Evolutionary conservation across 2,888 invertebrate species (phyloP).

Genomic region (Aphodius sticticus): DNA sequence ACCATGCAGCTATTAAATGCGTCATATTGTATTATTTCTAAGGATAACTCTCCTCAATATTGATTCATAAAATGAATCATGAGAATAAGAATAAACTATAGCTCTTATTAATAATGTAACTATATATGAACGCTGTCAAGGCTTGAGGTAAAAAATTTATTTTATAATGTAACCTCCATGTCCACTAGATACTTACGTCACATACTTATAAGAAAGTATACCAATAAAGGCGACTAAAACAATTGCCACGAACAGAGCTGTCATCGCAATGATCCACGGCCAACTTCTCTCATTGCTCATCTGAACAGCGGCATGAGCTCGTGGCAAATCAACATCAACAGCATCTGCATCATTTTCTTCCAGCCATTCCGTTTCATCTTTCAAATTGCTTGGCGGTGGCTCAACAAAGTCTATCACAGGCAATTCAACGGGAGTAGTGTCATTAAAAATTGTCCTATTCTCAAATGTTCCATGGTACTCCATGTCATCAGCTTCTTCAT

Average conservation of each 20-base stretch:
- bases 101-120: too few relatives aligned
- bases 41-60: not conserved
- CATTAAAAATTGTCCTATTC: not conserved
- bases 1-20: not conserved
- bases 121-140: too few relatives aligned
- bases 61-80: not conserved
- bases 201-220: constrained; percentile 10
- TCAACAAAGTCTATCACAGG: constrained; percentile 1
- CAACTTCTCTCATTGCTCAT: not conserved
- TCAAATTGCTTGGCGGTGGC: constrained; percentile 7
- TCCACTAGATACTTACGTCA: constrained; percentile 12
- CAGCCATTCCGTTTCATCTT: constrained; percentile 15
- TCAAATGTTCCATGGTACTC: constrained; percentile 15
- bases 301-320: not conserved
- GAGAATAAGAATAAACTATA: not conserved
- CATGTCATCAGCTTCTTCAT: constrained; percentile 19
- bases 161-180: not conserved
- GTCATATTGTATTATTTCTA: not conserved
- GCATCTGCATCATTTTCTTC: constrained; percentile 7
- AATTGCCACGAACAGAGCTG: not conserved
- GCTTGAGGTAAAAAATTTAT: not conserved
- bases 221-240: constrained; percentile 6
- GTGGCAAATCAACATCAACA: not conserved
- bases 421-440: constrained; percentile 5
- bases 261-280: constrained; percentile 11